phyloP scores from a whole-genome alignment of 2,113 vertebrate genomes.

The Notarius quadriscutis region DNA sequence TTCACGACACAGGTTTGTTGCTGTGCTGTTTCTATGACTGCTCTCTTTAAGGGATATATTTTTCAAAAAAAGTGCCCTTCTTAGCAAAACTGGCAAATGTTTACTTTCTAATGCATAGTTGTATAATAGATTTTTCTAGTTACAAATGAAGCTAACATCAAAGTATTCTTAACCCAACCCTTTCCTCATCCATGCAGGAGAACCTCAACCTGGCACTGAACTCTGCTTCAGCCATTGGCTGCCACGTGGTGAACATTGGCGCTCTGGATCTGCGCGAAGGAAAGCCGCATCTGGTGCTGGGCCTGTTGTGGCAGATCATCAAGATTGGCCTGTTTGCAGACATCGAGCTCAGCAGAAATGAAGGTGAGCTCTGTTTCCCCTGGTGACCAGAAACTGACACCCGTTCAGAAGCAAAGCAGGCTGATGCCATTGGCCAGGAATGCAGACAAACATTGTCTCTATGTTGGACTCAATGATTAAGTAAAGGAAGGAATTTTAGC shows the following conservation, averaged over 20 bases:
- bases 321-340: constrained; percentile 95
- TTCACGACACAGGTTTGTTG: constrained; percentile 88
- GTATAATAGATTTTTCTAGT: neutral
- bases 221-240: constrained; percentile 94
- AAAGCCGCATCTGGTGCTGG: constrained; percentile 93
- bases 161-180: neutral
- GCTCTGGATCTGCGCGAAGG: constrained; percentile 93
- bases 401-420: neutral
- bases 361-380: constrained; percentile 74
- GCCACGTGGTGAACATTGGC: constrained; percentile 97
- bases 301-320: constrained; percentile 97
- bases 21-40: neutral
- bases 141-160: neutral
- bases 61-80: neutral
- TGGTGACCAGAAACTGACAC: neutral
- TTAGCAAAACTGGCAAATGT: neutral
- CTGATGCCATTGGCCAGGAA: constrained; percentile 23
- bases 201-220: constrained; percentile 97
- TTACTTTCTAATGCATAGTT: neutral
- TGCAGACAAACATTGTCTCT: neutral
- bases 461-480: constrained; percentile 6
- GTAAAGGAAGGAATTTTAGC: constrained; percentile 2
- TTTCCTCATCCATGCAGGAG: constrained; percentile 74
- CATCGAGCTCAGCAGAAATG: constrained; percentile 93
- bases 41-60: neutral